phyloP scores from a whole-genome alignment of 2,797 vertebrate species.

The Hydrocynus forskahlii region DNA sequence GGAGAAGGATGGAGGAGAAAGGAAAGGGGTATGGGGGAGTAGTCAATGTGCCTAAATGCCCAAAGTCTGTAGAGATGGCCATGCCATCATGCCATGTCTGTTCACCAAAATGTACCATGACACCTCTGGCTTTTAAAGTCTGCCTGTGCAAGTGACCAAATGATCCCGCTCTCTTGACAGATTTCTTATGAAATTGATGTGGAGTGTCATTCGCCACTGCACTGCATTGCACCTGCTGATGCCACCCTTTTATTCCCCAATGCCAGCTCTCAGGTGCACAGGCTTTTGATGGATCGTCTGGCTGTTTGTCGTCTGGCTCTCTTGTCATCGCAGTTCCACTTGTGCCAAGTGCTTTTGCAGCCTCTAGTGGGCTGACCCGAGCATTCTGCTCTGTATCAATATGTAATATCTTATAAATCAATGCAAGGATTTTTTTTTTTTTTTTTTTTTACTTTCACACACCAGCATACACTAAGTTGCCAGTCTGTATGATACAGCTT shows the following conservation, averaged over 20 bases:
- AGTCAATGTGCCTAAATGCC: neutral
- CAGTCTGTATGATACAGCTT: neutral
- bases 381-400: neutral
- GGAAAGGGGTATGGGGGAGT: neutral
- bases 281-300: conserved; percentile 26
- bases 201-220: conserved; percentile 19
- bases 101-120: conserved; percentile 23
- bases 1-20: neutral
- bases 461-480: neutral
- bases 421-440: neutral
- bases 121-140: conserved; percentile 7
- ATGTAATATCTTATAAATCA: neutral
- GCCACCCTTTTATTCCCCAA: conserved; percentile 13
- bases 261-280: conserved; percentile 10
- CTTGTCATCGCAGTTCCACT: neutral
- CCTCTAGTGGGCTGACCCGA: neutral
- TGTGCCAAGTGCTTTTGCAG: neutral
- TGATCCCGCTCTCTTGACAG: neutral
- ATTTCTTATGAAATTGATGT: conserved; percentile 2
- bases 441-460: neutral
- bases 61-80: neutral
- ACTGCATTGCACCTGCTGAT: conserved; percentile 16
- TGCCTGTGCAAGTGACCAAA: conserved; percentile 7
- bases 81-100: neutral
- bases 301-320: conserved; percentile 15